Evolutionary conservation across 2,797 vertebrate species (phyloP).

Genomic region (Neosilurus mollespiculum): DNA sequence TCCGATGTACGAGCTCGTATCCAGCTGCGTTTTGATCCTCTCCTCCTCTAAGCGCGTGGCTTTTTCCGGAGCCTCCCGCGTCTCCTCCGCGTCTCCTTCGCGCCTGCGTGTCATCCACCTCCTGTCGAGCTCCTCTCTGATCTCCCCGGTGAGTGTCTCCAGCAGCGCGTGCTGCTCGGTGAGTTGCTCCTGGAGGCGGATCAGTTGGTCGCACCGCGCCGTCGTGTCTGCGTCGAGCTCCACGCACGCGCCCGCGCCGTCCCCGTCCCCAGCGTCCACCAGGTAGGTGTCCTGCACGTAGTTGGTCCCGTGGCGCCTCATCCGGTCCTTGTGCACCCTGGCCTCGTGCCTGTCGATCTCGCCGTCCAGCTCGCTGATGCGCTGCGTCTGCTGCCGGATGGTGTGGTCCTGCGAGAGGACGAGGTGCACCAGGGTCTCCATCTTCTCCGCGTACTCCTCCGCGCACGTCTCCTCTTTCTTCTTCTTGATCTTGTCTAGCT

Average conservation of each 20-base stretch:
- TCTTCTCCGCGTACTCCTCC: constrained; percentile 80
- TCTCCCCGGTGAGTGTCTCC: constrained; percentile 85
- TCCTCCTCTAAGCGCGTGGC: constrained; percentile 79
- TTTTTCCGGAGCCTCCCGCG: constrained; percentile 51
- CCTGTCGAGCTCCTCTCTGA: constrained; percentile 92
- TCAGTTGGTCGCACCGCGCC: constrained; percentile 81
- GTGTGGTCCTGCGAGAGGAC: constrained; percentile 98
- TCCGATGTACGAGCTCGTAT: constrained; percentile 92
- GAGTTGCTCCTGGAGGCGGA: constrained; percentile 85
- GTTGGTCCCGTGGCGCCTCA: constrained; percentile 89
- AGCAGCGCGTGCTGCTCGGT: constrained; percentile 83
- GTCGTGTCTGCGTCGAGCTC: constrained; percentile 49
- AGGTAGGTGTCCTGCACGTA: constrained; percentile 97
- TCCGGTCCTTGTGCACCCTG: constrained; percentile 87
- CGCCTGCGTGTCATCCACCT: constrained; percentile 88
- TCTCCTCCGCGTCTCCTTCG: constrained; percentile 70
- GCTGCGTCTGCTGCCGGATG: constrained; percentile 92
- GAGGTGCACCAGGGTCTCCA: constrained; percentile 95
- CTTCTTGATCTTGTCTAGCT: constrained; percentile 91
- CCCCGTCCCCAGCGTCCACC: constrained; percentile 40
- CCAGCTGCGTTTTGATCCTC: constrained; percentile 86
- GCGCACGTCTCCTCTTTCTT: constrained; percentile 65
- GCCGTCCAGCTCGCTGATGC: constrained; percentile 86
- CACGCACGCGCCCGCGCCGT: constrained; percentile 59
- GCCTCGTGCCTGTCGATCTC: constrained; percentile 93